A percentile compares a stretch with the other conserved stretches of the same genome.
These are phyloP conservation scores for Cranoglanis bouderius DNA, from an alignment of 2,113 vertebrate genomes.

Conservation along the genomic window DNA sequence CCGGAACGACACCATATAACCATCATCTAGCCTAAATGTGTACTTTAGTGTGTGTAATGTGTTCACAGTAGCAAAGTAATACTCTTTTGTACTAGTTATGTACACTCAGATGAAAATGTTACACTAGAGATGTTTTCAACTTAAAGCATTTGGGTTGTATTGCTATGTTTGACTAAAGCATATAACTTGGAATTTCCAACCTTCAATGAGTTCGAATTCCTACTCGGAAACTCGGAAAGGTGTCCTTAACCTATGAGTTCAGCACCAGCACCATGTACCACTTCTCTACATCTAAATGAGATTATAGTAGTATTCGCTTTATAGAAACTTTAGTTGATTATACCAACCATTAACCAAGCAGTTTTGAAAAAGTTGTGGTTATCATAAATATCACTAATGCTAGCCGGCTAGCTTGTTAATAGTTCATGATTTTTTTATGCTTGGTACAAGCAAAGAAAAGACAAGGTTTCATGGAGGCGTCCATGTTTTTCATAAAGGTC, in stretches of 20 bases:
- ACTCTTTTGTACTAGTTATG: too few relatives aligned
- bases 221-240: background rate
- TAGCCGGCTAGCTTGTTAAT: background rate
- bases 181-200: background rate
- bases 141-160: background rate
- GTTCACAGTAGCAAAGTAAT: background rate
- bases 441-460: background rate
- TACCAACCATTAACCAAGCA: background rate
- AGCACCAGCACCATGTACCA: background rate
- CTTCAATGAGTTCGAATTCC: background rate
- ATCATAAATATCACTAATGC: background rate
- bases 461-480: background rate
- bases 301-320: background rate
- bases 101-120: background rate
- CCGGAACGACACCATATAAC: background rate
- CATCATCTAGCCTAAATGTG: background rate
- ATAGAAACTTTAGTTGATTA: background rate
- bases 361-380: background rate
- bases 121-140: background rate
- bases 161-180: background rate
- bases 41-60: too few relatives aligned
- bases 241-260: background rate
- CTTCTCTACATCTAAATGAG: background rate
- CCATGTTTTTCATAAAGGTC: background rate
- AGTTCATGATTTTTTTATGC: background rate